Evolutionary conservation across 2,888 invertebrate species (phyloP), one percentile per base, ranked within the genome.

Genomic region (Agonopterix alstromeriana): DNA sequence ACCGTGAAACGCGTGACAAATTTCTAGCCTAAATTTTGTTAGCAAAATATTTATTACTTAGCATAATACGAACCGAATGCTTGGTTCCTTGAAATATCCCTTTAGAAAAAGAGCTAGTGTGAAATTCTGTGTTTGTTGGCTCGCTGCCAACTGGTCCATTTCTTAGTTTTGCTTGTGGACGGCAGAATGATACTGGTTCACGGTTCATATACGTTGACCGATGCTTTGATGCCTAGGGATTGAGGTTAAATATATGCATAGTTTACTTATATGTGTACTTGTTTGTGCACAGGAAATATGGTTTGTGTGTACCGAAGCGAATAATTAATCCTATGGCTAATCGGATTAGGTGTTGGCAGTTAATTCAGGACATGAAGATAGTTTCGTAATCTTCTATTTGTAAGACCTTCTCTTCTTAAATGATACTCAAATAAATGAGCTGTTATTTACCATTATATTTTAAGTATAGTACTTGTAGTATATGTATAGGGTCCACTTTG

Each of bases 161-260:
- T 85, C 80, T 77, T 66, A 73, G 73, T 61, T 71, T 68, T 63
- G 57, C 60, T 63, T 50, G 72, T 69, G 67, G 65, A 73, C 69
- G 71, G 64, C 61, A 70, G 70, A 78, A 76, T 78, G 80, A 82
- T 84, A 75, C 75, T 75, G 66, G 82, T 83, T 82, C 82, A 81
- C 79, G 80, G 81, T 79, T 83, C 83, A 75, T 80, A 73, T 80
- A 73, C 70, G 69, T 70, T 69, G 79, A 76, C 77, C 73, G 70
- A 73, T 72, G 75, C 82, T 82, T 82, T 81, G 78, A 82, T 73
- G 77, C 79, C 68, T 67, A 65, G 69, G 67, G 73, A 82, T 81
- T 70, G 77, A 78, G 82, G 79, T 81, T 82, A 81, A 75, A 78
- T 71, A 69, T 70, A 68, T 65, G 60, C 27, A 27, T 63, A 58